Percentiles rank a stretch among this genome's conserved stretches.
Conservation (phyloP, 1,140 invertebrate genomes). For the Rhopalosiphum padi region DNA sequence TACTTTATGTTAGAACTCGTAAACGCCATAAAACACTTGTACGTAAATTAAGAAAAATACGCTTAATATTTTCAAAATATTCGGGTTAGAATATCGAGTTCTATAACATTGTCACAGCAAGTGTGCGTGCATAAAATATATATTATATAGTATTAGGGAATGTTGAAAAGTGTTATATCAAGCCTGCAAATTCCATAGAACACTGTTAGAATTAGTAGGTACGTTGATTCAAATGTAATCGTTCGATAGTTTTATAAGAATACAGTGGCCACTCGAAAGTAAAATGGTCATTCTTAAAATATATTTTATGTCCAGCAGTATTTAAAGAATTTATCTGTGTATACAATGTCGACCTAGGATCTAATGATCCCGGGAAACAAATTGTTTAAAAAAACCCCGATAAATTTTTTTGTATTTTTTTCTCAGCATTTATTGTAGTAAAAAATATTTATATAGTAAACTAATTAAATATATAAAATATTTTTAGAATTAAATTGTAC, state of each 20-base stretch:
- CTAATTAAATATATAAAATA: background rate
- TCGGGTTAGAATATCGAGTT: background rate
- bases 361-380: background rate
- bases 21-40: background rate
- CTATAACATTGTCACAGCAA: background rate
- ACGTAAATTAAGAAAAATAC: background rate
- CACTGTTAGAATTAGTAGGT: background rate
- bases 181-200: background rate
- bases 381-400: background rate
- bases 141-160: background rate
- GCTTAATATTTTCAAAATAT: background rate
- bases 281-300: background rate
- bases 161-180: background rate
- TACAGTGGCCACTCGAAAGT: background rate
- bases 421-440: background rate
- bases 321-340: background rate
- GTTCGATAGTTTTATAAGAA: background rate
- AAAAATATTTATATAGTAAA: background rate
- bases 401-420: background rate
- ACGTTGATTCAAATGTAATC: no score
- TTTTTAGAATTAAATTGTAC: background rate
- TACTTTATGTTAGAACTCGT: background rate
- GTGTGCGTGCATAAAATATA: background rate
- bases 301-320: background rate
- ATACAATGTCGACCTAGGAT: background rate